phyloP scores from a whole-genome alignment of 1,140 invertebrate genomes.

The Lanistes nyassanus region DNA sequence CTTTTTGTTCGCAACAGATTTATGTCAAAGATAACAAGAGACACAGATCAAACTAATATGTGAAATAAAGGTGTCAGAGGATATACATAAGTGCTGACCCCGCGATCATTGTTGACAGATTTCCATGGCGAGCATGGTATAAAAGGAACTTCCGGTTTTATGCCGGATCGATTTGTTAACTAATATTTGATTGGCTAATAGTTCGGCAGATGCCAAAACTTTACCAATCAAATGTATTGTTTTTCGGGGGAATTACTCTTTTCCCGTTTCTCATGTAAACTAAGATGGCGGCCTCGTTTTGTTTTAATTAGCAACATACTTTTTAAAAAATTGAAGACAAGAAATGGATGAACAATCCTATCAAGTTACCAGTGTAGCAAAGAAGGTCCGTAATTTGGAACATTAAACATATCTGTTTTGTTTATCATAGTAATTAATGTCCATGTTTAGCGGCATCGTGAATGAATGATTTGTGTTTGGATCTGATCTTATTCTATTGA shows the following conservation, averaged over 20 bases:
- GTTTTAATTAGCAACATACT: too few species aligned
- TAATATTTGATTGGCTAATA: conserved; percentile 17
- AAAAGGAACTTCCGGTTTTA: conserved; percentile 10
- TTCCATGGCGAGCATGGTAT: conserved; percentile 19
- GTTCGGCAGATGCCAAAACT: not conserved
- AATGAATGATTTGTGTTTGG: too few species aligned
- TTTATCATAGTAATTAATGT: too few species aligned
- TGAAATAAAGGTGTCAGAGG: too few species aligned
- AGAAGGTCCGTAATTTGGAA: conserved; percentile 43
- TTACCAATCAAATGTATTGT: conserved; percentile 24
- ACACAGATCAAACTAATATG: too few species aligned
- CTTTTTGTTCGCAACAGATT: too few species aligned
- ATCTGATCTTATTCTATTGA: too few species aligned
- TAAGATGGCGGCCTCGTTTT: conserved; percentile 2
- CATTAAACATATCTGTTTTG: too few species aligned
- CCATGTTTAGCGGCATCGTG: too few species aligned
- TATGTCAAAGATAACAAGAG: too few species aligned
- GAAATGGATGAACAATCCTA: conserved; percentile 33
- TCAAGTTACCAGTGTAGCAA: conserved; percentile 35
- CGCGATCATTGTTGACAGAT: conserved; percentile 10
- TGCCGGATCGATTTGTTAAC: not conserved
- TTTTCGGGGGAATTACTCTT: not conserved
- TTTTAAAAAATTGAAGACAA: conserved; percentile 28
- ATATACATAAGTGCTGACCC: too few species aligned
- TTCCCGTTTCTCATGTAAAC: conserved; percentile 17